Evolutionary conservation across 2,797 vertebrate genomes (phyloP).

Genomic region (Macropodus opercularis): DNA sequence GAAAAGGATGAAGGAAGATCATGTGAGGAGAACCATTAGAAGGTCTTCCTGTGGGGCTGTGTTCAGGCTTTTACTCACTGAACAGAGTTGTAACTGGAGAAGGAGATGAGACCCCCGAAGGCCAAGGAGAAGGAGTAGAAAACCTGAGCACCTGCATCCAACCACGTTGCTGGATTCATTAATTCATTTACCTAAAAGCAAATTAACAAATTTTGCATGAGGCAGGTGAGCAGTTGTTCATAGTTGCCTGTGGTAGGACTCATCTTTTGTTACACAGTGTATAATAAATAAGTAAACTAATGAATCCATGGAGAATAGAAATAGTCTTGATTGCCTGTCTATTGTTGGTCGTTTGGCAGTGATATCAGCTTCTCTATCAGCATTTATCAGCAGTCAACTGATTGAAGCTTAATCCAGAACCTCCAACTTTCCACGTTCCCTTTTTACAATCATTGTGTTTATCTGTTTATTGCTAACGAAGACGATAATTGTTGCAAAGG

Average conservation of each 20-base stretch:
- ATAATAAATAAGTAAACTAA: neutral
- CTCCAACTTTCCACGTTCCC: neutral
- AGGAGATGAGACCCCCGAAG: constrained; percentile 95
- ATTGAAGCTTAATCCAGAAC: constrained; percentile 7
- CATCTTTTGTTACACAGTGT: too few relatives aligned
- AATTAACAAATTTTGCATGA: too few relatives aligned
- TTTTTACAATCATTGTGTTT: neutral
- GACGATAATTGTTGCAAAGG: neutral
- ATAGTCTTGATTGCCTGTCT: neutral
- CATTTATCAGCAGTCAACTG: constrained; percentile 12
- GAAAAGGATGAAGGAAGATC: neutral
- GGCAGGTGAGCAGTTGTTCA: neutral
- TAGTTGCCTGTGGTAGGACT: too few relatives aligned
- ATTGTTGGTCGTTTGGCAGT: neutral
- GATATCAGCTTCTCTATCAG: neutral
- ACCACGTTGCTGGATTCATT: constrained; percentile 89
- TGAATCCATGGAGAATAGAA: neutral
- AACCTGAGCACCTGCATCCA: constrained; percentile 94
- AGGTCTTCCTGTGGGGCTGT: neutral
- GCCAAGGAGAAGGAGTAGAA: constrained; percentile 96
- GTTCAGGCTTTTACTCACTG: constrained; percentile 84
- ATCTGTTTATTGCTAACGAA: neutral
- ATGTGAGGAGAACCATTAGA: neutral
- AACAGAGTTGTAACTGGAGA: constrained; percentile 96
- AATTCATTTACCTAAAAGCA: constrained; percentile 84